Percentiles rank a stretch among this genome's conserved stretches.
These are phyloP conservation scores for Pherbina coryleti DNA, from an alignment of 2,888 invertebrate species.

Conservation along the genomic window DNA sequence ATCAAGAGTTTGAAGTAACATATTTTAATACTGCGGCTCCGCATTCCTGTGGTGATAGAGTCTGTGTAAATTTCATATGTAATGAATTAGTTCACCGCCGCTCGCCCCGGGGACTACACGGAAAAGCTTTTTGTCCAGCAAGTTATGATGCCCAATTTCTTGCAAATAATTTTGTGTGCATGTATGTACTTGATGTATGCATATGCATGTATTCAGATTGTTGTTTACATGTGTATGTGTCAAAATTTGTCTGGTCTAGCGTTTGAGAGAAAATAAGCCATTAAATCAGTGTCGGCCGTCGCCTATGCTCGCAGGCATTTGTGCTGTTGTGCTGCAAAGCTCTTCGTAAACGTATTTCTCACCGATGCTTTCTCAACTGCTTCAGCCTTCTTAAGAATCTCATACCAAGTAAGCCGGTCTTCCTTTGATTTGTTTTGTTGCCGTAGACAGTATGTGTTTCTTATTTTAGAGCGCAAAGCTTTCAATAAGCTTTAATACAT, in stretches of 20 bases:
- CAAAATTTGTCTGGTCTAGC: conserved; percentile 57
- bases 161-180: not conserved
- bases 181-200: not conserved
- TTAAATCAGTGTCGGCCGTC: no score
- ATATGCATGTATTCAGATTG: not conserved
- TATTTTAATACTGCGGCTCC: not conserved
- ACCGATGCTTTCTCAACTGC: no score
- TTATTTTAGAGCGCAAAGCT: no score
- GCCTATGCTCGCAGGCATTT: no score
- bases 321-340: no score
- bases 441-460: no score
- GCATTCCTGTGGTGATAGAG: not conserved
- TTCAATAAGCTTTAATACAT: no score
- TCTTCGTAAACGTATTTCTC: no score
- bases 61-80: not conserved
- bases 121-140: conserved; percentile 45
- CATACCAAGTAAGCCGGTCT: no score
- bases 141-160: conserved; percentile 4
- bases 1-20: not conserved
- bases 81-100: conserved; percentile 17
- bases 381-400: no score
- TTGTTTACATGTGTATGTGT: not conserved
- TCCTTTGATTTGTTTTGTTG: no score
- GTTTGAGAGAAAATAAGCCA: conserved; percentile 58
- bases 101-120: conserved; percentile 44